These are phyloP conservation scores for Hydraecia micacea DNA, from an alignment of 2,888 invertebrate genomes.

Conservation along the genomic window DNA sequence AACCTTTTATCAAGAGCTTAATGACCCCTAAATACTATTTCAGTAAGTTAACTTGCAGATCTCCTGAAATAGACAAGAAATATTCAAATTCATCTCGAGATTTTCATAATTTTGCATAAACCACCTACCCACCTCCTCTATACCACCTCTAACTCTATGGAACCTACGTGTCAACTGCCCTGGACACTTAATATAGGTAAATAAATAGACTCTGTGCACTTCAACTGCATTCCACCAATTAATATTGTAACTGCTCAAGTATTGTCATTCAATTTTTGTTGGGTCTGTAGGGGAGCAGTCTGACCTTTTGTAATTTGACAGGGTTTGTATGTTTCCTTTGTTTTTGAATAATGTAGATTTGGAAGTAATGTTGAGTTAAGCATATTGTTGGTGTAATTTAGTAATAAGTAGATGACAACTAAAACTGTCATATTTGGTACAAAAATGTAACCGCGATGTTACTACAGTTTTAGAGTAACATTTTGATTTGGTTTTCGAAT, in stretches of 20 bases:
- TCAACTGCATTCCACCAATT: conserved; percentile 80
- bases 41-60: not conserved
- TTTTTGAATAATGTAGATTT: not conserved
- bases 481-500: not conserved
- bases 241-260: conserved; percentile 72
- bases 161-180: conserved; percentile 70
- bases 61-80: not conserved
- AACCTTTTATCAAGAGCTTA: not conserved
- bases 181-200: conserved; percentile 79
- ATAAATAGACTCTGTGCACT: conserved; percentile 78
- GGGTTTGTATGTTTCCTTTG: not conserved
- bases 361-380: not conserved
- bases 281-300: conserved; percentile 1
- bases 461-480: too few relatives aligned
- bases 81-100: not conserved
- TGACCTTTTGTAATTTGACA: conserved; percentile 23
- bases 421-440: not conserved
- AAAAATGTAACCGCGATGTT: not conserved
- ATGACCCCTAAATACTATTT: not conserved
- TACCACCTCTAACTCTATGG: conserved; percentile 36
- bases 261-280: conserved; percentile 53
- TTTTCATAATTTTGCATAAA: not conserved
- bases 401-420: too few relatives aligned
- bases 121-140: too few relatives aligned
- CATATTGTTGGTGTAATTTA: not conserved